phyloP scores from a whole-genome alignment of 2,113 vertebrate genomes.

The Oplegnathus fasciatus region DNA sequence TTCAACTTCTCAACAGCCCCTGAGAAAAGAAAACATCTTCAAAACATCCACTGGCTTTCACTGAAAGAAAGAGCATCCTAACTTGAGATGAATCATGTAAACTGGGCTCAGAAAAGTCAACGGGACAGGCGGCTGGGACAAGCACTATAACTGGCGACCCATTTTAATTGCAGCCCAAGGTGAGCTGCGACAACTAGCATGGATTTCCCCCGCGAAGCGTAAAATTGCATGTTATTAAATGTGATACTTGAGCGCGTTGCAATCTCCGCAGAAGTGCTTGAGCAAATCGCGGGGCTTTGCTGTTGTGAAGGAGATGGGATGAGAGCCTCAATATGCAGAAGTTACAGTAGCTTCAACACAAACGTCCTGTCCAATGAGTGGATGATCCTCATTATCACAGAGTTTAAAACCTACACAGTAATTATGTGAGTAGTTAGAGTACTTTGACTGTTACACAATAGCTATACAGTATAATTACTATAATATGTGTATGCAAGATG shows the following conservation, averaged over 20 bases:
- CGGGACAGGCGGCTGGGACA: conserved; percentile 22
- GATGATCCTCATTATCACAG: conserved; percentile 33
- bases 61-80: background rate
- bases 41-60: conserved; percentile 8
- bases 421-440: conserved; percentile 40
- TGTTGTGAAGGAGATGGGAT: background rate
- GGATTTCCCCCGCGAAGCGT: conserved; percentile 53
- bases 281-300: conserved; percentile 7
- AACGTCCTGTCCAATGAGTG: conserved; percentile 11
- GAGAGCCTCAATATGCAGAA: conserved; percentile 7
- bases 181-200: conserved; percentile 41
- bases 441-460: conserved; percentile 25
- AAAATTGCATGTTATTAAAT: conserved; percentile 71
- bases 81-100: conserved; percentile 44
- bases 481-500: background rate
- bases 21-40: conserved; percentile 1
- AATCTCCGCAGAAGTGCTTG: conserved; percentile 25
- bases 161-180: conserved; percentile 66
- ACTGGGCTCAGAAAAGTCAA: conserved; percentile 34
- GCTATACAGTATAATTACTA: conserved; percentile 39
- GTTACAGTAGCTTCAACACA: background rate
- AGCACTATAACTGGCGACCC: conserved; percentile 14
- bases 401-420: conserved; percentile 22
- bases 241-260: conserved; percentile 41
- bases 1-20: background rate